Evolutionary conservation across 2,797 vertebrate species (phyloP).

Genomic region (Pseudomugil tenellus): DNA sequence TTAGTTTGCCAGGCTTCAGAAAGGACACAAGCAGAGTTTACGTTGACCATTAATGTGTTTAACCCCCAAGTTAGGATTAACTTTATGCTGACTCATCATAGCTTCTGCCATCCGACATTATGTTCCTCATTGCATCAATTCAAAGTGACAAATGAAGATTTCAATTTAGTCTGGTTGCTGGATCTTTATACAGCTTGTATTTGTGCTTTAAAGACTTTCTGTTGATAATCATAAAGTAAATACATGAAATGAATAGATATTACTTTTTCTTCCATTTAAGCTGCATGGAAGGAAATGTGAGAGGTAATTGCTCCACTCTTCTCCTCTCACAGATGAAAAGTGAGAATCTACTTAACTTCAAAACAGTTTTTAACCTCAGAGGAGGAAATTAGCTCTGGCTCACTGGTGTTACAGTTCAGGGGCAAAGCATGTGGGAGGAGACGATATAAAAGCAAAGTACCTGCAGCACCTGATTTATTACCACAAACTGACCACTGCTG

Average conservation of each 20-base stretch:
- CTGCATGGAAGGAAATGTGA: background rate
- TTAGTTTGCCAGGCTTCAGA: background rate
- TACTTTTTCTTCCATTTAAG: background rate
- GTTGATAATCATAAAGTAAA: background rate
- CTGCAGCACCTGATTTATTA: slow-evolving; percentile 26
- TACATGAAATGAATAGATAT: too few species aligned
- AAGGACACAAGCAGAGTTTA: slow-evolving; percentile 15
- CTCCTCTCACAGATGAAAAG: background rate
- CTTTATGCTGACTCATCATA: background rate
- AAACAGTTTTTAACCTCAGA: background rate
- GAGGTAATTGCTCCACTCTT: background rate
- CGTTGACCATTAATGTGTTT: slow-evolving; percentile 2
- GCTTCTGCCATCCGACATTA: background rate
- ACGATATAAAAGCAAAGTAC: slow-evolving; percentile 7
- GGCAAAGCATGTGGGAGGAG: background rate
- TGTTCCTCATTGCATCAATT: background rate
- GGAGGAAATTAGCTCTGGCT: background rate
- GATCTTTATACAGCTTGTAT: background rate
- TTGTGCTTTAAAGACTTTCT: background rate
- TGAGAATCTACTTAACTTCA: background rate
- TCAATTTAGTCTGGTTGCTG: background rate
- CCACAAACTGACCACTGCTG: slow-evolving; percentile 20
- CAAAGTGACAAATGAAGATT: background rate
- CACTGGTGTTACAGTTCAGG: background rate
- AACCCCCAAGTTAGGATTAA: background rate